phyloP scores from a whole-genome alignment of 2,888 invertebrate species.

The Ephialtes manifestator region DNA sequence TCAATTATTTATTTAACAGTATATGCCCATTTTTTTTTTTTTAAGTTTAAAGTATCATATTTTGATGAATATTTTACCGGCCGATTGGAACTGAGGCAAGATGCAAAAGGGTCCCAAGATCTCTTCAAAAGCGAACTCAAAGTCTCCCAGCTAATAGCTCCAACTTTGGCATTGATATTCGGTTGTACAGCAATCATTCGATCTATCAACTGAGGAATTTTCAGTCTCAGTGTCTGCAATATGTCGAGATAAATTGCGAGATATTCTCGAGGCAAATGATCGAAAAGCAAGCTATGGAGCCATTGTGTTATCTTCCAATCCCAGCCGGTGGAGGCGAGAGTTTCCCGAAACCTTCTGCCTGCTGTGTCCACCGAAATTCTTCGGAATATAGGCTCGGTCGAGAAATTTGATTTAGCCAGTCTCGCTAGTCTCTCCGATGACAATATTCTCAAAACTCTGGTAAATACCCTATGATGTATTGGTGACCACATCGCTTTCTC shows the following conservation, averaged over 20 bases:
- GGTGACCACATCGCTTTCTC: slow-evolving; percentile 89
- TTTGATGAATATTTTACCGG: slow-evolving; percentile 86
- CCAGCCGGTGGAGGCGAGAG: slow-evolving; percentile 91
- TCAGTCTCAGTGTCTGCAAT: slow-evolving; percentile 90
- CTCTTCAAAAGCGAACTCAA: slow-evolving; percentile 89
- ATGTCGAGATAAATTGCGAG: slow-evolving; percentile 92
- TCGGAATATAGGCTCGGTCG: slow-evolving; percentile 90
- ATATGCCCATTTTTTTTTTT: too few species aligned
- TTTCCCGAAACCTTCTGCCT: slow-evolving; percentile 89
- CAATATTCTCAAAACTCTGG: slow-evolving; percentile 89
- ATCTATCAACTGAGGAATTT: slow-evolving; percentile 91
- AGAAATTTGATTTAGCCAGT: slow-evolving; percentile 88
- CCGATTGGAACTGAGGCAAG: slow-evolving; percentile 88
- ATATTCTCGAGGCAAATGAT: slow-evolving; percentile 89
- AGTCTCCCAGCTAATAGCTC: slow-evolving; percentile 88
- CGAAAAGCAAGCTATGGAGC: slow-evolving; percentile 91
- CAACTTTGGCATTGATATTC: slow-evolving; percentile 85
- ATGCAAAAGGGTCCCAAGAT: slow-evolving; percentile 92
- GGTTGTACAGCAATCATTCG: slow-evolving; percentile 89
- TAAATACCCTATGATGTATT: slow-evolving; percentile 89
- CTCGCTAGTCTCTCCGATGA: slow-evolving; percentile 90
- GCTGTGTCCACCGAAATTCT: slow-evolving; percentile 91
- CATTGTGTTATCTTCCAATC: slow-evolving; percentile 91
- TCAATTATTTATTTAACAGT: not conserved
- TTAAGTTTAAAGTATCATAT: not conserved